A percentile compares a stretch with the other conserved stretches of the same genome.
phyloP scores from a whole-genome alignment of 1,140 invertebrate species.

The Gryon sp. region DNA sequence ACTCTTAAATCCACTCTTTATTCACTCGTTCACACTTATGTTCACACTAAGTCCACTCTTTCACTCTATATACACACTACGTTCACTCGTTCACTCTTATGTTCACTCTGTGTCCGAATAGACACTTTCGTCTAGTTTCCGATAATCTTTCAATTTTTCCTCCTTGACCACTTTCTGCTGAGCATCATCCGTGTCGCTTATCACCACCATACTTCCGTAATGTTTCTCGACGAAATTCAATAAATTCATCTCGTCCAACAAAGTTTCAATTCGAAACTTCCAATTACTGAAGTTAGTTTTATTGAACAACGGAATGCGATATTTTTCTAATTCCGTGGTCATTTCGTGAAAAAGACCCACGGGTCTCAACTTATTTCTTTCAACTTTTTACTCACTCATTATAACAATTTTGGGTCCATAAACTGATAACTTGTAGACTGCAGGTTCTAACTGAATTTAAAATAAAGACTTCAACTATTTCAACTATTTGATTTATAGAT shows the following conservation, averaged over 20 bases:
- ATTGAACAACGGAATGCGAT: slow-evolving; percentile 33
- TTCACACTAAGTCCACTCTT: no score
- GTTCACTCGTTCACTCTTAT: no score
- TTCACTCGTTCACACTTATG: no score
- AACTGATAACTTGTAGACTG: slow-evolving; percentile 13
- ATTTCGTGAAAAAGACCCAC: neutral
- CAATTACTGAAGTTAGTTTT: slow-evolving; percentile 28
- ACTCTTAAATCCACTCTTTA: no score
- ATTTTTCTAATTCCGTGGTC: slow-evolving; percentile 56
- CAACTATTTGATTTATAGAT: no score
- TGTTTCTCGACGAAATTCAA: neutral
- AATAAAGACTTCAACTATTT: no score
- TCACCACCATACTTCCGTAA: neutral
- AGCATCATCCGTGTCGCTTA: neutral
- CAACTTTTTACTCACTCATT: neutral
- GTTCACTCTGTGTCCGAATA: no score
- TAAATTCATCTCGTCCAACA: slow-evolving; percentile 25
- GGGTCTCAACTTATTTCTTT: no score
- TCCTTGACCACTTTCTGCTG: slow-evolving; percentile 1
- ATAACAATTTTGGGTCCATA: slow-evolving; percentile 23
- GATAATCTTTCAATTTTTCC: neutral
- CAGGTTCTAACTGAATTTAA: no score
- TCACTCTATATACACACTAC: no score
- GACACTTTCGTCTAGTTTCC: neutral
- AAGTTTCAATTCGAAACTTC: slow-evolving; percentile 41